Evolutionary conservation across 2,888 invertebrate species (phyloP).

Genomic region (Notodonta ziczac): DNA sequence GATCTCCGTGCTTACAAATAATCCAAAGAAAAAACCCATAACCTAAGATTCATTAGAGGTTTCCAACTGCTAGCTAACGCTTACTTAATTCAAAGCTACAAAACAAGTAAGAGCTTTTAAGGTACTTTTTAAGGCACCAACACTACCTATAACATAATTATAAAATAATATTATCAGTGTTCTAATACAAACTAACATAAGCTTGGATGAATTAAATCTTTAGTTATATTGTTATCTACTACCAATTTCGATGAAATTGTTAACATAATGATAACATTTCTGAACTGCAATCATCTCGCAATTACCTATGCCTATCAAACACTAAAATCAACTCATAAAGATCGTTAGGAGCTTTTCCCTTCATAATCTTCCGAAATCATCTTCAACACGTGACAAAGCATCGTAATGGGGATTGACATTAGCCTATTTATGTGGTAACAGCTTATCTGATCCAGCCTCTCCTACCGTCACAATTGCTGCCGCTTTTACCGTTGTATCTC

Average conservation of each 20-base stretch:
- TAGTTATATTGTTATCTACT: no score
- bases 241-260: not conserved
- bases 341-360: constrained; percentile 38
- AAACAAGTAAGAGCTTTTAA: no score
- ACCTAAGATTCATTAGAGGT: no score
- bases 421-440: constrained; percentile 67
- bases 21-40: no score
- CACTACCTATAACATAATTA: no score
- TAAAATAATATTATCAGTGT: no score
- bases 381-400: constrained; percentile 75
- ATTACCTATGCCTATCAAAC: constrained; percentile 24
- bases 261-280: not conserved
- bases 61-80: no score
- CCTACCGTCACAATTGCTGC: constrained; percentile 60
- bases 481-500: constrained; percentile 47
- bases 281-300: constrained; percentile 17
- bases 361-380: constrained; percentile 51
- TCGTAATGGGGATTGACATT: constrained; percentile 74
- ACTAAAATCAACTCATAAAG: constrained; percentile 19
- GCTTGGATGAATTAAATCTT: no score
- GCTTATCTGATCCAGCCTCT: constrained; percentile 65
- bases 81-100: no score
- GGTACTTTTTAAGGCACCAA: no score
- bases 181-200: no score
- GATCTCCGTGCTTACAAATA: not conserved